Conservation (phyloP, 2,797 vertebrate species). For the Darevskia nairensis region DNA sequence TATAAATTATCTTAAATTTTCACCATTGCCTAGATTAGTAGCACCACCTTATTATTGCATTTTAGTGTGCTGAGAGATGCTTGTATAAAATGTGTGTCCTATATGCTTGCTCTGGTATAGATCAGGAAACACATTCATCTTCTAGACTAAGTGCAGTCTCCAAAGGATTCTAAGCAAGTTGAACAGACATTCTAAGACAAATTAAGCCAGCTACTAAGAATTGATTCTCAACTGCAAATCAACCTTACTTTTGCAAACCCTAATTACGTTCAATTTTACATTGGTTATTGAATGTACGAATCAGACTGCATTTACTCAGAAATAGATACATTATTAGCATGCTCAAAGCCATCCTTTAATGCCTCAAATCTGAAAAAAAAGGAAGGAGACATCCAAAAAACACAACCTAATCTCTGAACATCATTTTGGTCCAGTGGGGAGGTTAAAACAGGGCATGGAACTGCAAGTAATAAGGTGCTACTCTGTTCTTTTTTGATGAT, state of each 20-base stretch:
- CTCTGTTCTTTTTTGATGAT: background rate
- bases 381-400: background rate
- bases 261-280: background rate
- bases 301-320: background rate
- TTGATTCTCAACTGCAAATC: background rate
- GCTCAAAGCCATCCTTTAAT: background rate
- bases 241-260: background rate
- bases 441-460: background rate
- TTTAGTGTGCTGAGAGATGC: background rate
- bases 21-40: background rate
- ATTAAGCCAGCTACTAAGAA: background rate
- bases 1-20: background rate
- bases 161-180: background rate
- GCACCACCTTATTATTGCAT: background rate
- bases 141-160: background rate
- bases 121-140: background rate
- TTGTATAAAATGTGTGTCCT: background rate
- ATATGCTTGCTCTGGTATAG: background rate
- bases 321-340: background rate
- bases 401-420: too few relatives aligned
- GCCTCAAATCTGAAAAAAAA: background rate
- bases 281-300: background rate
- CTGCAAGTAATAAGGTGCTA: background rate
- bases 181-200: background rate
- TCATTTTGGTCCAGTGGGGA: background rate